Evolutionary conservation across 53 echinoderm and acorn worm species (phyloP), one percentile per base, ranked within the genome.

Genomic region (Pentamera pediparva): DNA sequence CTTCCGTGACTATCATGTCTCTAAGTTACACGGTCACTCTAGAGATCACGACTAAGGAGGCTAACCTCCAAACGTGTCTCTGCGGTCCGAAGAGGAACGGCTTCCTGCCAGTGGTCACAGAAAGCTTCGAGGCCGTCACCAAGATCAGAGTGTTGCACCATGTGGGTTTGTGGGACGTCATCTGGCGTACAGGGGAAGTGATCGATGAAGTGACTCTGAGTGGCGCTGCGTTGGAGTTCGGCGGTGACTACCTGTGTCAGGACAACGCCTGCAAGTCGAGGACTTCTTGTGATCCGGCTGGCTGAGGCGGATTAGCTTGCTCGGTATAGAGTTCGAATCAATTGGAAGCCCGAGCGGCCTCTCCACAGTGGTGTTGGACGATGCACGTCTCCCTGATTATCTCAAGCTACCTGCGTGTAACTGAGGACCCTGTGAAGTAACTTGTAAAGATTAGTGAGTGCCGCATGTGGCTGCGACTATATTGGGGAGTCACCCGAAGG

Each of bases 181-280:
- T 62, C 21, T 62, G 19, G 18, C 62, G 62, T n/a, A 33, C 34
- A 18, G 62, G 62, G 22, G 36, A 13, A 0, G 18, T 84, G 0
- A 12, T 92, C 19, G 88, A 88, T 5, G 59, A 65, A 13, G 40
- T 57, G 13, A 17, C 29, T 1, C 78, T 92, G 50, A 3, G 37
- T 11, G 51, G 74, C 0, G 78, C 82, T 7, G 92, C 84, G 18
- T 51, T 88, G 52, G 92, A 92, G 48, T 92, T 92, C 47, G 92
- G 92, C 5, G 78, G 84, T 18, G 64, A 56, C 1, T 84, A 88
- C 30, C 56, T 92, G 19, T 92, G 92, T 64, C 53, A 62, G 4
- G 28, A 74, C 4, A 83, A 78, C 37, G 79, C 88, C 21, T 88
- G 88, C 24, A 78, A 18, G 5, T n/a, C 35, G 13, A 62, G 37